Evolutionary conservation across 2,888 invertebrate species (phyloP), one percentile per base, ranked within the genome.

Genomic region (Allacma fusca): DNA sequence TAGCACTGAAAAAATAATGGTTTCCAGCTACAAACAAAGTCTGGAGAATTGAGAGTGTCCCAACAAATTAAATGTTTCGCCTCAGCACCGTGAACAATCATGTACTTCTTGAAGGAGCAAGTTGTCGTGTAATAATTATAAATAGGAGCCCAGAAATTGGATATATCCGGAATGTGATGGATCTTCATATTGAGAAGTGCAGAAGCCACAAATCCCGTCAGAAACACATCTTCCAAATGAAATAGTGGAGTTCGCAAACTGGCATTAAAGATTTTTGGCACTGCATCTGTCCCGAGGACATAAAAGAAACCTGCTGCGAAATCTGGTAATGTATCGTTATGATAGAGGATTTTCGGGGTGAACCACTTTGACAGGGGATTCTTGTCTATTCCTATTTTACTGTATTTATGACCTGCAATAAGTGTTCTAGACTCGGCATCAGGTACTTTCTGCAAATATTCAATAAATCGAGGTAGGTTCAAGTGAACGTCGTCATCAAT

Each of bases 251-350:
- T 82, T 23, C 76, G 69, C 7, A 84, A 34, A 40, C 85, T 84
- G 12, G 83, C 83, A 23, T 82, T 78, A 40, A 85, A 84, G 19
- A 86, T 82, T 68, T 81, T 79, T 21, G 79, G 70, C 4, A 84
- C 81, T 19, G 85, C 81, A 23, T 84, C 83, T 24, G 81, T 76
- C 12, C 85, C 85, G 64, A 86, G 78, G 13, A 85, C 84, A 80
- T 87, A 87, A 16, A 83, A 86, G 13, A 86, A 86, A 0, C 87
- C 87, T 2, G 85, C 85, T 19, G 85, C 79, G 79, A 86, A 87
- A 76, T 84, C 82, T 5, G 87, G 87, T 77, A 85, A 85, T 19
- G 81, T 80, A 9, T 82, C 81, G 29, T 81, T 81, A 1, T 80
- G 75, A 77, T 82, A 86, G 76, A 86, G 81, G 50, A 78, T 76